These are phyloP conservation scores for Neosilurus mollespiculum DNA, from an alignment of 2,797 vertebrate genomes.

Conservation along the genomic window DNA sequence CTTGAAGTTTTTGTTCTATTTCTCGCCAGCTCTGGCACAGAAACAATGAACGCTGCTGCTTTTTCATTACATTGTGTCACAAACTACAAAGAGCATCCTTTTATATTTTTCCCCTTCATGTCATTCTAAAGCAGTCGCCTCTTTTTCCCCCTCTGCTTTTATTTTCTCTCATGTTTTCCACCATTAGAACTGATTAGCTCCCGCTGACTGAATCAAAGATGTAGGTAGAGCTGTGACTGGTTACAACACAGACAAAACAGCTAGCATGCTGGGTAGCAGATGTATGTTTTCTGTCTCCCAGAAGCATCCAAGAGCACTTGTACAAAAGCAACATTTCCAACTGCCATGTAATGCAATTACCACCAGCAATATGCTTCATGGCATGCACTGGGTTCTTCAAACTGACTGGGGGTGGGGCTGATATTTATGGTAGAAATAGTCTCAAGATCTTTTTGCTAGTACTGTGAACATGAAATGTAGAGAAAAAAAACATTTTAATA, in stretches of 20 bases:
- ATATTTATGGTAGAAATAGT: slow-evolving; percentile 12
- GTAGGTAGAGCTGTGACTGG: slow-evolving; percentile 47
- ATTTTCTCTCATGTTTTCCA: slow-evolving; percentile 46
- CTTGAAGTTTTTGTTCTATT: slow-evolving; percentile 26
- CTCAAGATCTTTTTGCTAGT: neutral
- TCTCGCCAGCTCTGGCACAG: slow-evolving; percentile 8
- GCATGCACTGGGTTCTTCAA: neutral
- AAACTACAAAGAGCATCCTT: slow-evolving; percentile 14
- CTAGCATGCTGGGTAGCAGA: slow-evolving; percentile 63
- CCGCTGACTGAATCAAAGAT: slow-evolving; percentile 35
- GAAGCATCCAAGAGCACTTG: slow-evolving; percentile 23
- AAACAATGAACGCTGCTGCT: slow-evolving; percentile 25
- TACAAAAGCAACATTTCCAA: slow-evolving; percentile 29
- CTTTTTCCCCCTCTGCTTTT: neutral
- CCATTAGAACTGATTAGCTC: slow-evolving; percentile 54
- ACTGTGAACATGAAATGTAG: neutral
- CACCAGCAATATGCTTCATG: slow-evolving; percentile 22
- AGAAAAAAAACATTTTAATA: neutral
- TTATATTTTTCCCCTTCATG: slow-evolving; percentile 7
- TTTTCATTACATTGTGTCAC: slow-evolving; percentile 10
- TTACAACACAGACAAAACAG: slow-evolving; percentile 56
- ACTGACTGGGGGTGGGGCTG: neutral
- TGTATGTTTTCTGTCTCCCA: slow-evolving; percentile 29
- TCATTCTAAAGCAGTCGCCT: slow-evolving; percentile 8
- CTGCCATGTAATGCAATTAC: slow-evolving; percentile 20